Conservation (phyloP, 2,888 invertebrate genomes). For the Slavum lentiscoides region DNA sequence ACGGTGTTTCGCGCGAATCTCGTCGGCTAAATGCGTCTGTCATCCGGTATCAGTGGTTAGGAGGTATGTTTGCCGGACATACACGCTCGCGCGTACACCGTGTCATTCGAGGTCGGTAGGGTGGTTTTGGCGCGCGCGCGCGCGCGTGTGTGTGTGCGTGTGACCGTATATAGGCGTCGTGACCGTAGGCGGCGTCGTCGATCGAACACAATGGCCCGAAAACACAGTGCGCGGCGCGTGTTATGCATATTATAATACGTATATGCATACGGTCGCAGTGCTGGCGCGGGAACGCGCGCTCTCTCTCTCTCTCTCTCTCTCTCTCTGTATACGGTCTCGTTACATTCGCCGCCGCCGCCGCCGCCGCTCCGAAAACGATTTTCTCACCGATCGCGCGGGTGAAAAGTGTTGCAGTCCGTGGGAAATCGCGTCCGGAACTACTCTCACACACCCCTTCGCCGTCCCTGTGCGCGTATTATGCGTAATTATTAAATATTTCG, state of each 20-base stretch:
- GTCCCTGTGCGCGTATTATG: background rate
- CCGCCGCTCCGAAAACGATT: background rate
- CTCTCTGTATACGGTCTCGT: no score
- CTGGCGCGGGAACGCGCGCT: background rate
- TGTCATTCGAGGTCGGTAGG: background rate
- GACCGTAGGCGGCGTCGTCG: constrained; percentile 40
- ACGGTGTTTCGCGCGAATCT: no score
- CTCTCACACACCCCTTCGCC: constrained; percentile 35
- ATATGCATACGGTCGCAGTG: background rate
- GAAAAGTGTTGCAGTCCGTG: constrained; percentile 11
- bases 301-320: no score
- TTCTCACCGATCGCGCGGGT: background rate
- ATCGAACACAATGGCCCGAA: constrained; percentile 34
- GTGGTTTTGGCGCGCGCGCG: constrained; percentile 32
- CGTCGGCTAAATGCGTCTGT: no score
- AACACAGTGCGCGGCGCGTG: background rate
- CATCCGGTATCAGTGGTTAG: no score
- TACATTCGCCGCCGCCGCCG: background rate
- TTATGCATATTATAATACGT: no score
- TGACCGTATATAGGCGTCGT: no score
- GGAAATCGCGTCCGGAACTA: constrained; percentile 43
- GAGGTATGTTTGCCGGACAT: background rate
- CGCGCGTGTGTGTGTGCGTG: no score
- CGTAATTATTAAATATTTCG: constrained; percentile 1
- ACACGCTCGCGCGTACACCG: no score